Evolutionary conservation across 2,797 vertebrate species (phyloP).

Genomic region (Enteromius anoplus): DNA sequence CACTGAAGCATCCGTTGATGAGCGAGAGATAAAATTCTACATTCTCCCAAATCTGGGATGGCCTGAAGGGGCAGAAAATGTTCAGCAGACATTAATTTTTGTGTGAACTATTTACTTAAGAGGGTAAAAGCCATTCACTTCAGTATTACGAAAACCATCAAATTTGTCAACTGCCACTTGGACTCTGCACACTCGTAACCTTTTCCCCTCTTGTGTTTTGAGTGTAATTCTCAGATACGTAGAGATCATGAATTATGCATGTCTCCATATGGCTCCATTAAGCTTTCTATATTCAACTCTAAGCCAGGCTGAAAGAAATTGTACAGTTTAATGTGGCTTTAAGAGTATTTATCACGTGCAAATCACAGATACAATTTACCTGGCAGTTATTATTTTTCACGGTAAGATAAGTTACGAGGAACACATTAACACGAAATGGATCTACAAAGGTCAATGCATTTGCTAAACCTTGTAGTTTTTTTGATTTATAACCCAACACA

Average conservation of each 20-base stretch:
- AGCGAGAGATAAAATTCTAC: neutral
- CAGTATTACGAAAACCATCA: constrained; percentile 8
- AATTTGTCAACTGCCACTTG: neutral
- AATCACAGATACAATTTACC: constrained; percentile 54
- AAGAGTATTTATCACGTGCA: constrained; percentile 72
- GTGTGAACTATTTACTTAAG: neutral
- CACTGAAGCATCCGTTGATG: neutral
- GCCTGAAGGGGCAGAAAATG: neutral
- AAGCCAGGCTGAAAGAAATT: constrained; percentile 71
- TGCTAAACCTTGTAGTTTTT: constrained; percentile 38
- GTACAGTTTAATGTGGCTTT: constrained; percentile 73
- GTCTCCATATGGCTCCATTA: constrained; percentile 72
- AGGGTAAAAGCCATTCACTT: neutral
- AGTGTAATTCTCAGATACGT: constrained; percentile 61
- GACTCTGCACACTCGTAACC: neutral
- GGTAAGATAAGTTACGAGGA: constrained; percentile 49
- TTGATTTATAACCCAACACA: constrained; percentile 41
- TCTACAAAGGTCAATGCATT: constrained; percentile 52
- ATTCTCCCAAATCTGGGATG: neutral
- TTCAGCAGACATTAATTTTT: neutral
- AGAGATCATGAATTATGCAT: constrained; percentile 71
- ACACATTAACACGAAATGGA: constrained; percentile 49
- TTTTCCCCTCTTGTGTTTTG: constrained; percentile 56
- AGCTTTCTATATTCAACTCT: constrained; percentile 72
- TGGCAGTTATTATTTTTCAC: constrained; percentile 54